Conservation (phyloP, 2,113 vertebrate genomes). For the Tachysurus fulvidraco region DNA sequence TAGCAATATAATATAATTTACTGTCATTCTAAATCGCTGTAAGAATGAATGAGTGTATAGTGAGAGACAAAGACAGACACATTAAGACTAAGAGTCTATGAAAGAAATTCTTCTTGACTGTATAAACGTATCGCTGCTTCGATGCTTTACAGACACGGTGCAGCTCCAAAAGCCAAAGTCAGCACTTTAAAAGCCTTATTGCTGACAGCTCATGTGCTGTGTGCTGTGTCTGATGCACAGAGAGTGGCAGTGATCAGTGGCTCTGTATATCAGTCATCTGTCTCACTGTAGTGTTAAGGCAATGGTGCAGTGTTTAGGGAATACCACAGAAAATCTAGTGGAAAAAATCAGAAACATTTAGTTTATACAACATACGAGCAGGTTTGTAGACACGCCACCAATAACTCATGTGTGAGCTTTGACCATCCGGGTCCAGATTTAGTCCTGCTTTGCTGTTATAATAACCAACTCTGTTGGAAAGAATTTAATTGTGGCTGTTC, state of each 20-base stretch:
- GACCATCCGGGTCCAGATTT: neutral
- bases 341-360: neutral
- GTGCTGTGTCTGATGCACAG: neutral
- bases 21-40: neutral
- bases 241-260: neutral
- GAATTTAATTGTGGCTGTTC: neutral
- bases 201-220: neutral
- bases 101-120: neutral
- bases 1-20: neutral
- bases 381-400: neutral
- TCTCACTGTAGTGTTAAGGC: neutral
- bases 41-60: neutral
- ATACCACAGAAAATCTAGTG: neutral
- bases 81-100: neutral
- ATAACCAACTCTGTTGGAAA: neutral
- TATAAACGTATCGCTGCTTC: neutral
- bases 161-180: conserved; percentile 4
- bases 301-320: neutral
- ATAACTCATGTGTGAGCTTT: neutral
- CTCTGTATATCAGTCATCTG: neutral
- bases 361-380: neutral
- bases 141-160: neutral
- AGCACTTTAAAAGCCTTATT: conserved; percentile 12
- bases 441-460: neutral
- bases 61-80: neutral